Base-by-base conservation (phyloP, 2,797 vertebrate genomes). In the Pseudomugil gertrudae region DNA sequence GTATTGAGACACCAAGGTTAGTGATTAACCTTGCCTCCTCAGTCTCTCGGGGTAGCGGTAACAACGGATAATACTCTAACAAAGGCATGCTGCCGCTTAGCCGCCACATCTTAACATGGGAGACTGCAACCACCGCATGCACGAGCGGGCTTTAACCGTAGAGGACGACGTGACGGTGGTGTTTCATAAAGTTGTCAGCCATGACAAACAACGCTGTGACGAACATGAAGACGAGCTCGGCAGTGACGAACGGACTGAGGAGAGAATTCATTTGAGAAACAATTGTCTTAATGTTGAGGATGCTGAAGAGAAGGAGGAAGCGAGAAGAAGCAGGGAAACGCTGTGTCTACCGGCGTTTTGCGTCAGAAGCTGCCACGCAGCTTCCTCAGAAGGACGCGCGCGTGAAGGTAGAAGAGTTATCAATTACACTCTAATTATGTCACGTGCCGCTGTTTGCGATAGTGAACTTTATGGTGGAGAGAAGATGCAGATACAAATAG, bases 51-150 rank as follows among this genome's bases (percentile, higher is more conserved):
- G 72, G 56, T 69, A 68, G 66, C 58, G 68, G 65, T 68, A 68
- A 68, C 81, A 50, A 58, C 57, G 43, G 69, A 70, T 81, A 62
- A 73, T 38, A 17, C 72, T 71, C 66, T 57, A 69, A 51, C 66
- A 68, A 56, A 90, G 92, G 90, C 85, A 94, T 94, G 93, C 92
- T 87, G 87, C 76, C 79, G 60, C 76, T 54, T 68, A 9, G 78
- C 69, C 77, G 86, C 1, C 74, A 79, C 85, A 87, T 87, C 86
- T 80, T 21, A 89, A 59, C 86, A 94, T 95, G 94, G 90, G 79
- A 63, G 89, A 92, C 58, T 52, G 79, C 24, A 74, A 81, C 78
- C 75, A 79, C 63, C 36, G 69, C 9, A 43, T 79, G 26, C 67
- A 52, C 45, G 80, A 83, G 66, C 77, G 80, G 54, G 57, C 75